Evolutionary conservation across 2,113 vertebrate genomes (phyloP).

Genomic region (Taxidea taxus): DNA sequence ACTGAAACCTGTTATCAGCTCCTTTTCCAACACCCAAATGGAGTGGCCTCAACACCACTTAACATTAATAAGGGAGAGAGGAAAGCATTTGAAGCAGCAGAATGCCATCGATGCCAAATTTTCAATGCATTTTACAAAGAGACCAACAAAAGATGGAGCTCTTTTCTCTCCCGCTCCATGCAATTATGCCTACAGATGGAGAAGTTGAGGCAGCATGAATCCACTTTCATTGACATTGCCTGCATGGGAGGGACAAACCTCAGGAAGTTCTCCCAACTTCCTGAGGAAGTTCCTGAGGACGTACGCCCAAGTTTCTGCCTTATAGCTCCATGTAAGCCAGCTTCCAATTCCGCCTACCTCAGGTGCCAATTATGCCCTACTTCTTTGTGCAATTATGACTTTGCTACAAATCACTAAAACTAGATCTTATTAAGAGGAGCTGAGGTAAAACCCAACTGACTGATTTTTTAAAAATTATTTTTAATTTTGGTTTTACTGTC

Average conservation of each 20-base stretch:
- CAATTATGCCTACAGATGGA: not conserved
- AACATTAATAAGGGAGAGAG: conserved; percentile 6
- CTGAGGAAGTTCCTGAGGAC: too few relatives aligned
- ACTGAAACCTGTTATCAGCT: not conserved
- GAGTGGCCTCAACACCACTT: not conserved
- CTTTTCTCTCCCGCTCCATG: not conserved
- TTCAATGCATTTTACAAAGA: not conserved
- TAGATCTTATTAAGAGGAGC: not conserved
- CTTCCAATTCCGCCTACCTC: not conserved
- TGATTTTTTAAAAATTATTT: not conserved
- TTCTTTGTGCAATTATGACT: not conserved
- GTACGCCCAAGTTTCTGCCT: too few relatives aligned
- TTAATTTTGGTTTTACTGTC: not conserved
- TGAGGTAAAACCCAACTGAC: not conserved
- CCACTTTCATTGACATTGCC: not conserved
- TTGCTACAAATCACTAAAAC: not conserved
- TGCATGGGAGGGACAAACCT: not conserved
- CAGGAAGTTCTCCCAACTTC: not conserved
- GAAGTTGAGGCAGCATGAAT: not conserved
- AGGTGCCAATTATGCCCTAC: not conserved
- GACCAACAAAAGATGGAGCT: not conserved
- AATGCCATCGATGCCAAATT: not conserved
- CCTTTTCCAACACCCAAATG: conserved; percentile 14
- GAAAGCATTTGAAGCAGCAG: not conserved
- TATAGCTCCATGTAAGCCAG: rapidly evolving